Evolutionary conservation across 1,140 invertebrate species (phyloP).

Genomic region (Harlomillsia oculata): DNA sequence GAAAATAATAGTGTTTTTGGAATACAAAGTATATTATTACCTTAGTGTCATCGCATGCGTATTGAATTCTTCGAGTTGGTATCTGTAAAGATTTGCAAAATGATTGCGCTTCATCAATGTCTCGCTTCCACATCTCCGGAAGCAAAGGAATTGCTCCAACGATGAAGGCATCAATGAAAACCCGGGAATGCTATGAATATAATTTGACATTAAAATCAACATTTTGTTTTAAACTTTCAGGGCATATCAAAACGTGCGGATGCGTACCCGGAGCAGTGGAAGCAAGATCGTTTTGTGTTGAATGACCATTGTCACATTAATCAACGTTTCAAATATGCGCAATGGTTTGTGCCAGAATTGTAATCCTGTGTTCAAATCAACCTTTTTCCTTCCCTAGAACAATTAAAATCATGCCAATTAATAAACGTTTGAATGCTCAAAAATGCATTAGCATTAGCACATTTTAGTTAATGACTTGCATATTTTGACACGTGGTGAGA

Average conservation of each 20-base stretch:
- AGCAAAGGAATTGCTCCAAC: conserved; percentile 9
- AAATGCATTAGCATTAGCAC: not conserved
- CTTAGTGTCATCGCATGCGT: conserved; percentile 33
- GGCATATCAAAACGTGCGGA: not conserved
- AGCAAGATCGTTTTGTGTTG: conserved; percentile 16
- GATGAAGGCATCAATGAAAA: conserved; percentile 29
- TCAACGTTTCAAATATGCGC: conserved; percentile 22
- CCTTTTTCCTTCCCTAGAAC: conserved; percentile 18
- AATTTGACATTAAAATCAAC: too few species aligned
- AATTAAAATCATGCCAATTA: not conserved
- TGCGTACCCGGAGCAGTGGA: conserved; percentile 22
- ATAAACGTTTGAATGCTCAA: too few species aligned
- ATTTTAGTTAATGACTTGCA: conserved; percentile 12
- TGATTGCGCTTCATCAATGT: not conserved
- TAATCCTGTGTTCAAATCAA: conserved; percentile 9
- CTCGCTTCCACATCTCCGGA: conserved; percentile 12
- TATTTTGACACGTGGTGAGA: conserved; percentile 20
- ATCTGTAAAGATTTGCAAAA: conserved; percentile 7
- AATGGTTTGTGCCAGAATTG: conserved; percentile 14
- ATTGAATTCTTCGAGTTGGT: conserved; percentile 24
- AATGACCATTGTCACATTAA: conserved; percentile 8
- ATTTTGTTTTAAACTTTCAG: too few species aligned
- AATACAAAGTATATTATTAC: conserved; percentile 12
- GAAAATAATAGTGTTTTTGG: not conserved
- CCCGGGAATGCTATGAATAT: conserved; percentile 13